Conservation (phyloP, 2,113 vertebrate genomes). For the Guaruba guarouba region DNA sequence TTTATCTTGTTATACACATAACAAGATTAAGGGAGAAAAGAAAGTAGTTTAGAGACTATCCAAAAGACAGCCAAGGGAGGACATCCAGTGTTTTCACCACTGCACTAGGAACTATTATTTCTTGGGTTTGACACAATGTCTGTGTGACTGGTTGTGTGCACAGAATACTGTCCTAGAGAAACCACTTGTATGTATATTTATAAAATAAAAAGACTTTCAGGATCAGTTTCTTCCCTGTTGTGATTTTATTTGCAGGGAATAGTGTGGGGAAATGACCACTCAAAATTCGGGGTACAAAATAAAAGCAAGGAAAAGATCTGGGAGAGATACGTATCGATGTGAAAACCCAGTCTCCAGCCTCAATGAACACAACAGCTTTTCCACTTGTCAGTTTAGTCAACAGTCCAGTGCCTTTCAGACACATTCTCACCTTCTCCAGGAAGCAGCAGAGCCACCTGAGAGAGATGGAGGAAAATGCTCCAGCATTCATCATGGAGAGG, state of each 20-base stretch:
- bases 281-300: not conserved
- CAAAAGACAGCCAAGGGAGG: not conserved
- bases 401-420: not conserved
- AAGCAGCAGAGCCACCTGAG: not conserved
- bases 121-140: not conserved
- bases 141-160: not conserved
- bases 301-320: not conserved
- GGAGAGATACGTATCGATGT: not conserved
- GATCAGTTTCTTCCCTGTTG: not conserved
- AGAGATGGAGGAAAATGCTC: not conserved
- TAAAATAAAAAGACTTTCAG: not conserved
- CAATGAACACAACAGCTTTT: not conserved
- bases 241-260: not conserved
- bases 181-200: not conserved
- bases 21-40: conserved; percentile 1
- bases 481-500: not conserved
- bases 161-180: not conserved
- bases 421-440: not conserved
- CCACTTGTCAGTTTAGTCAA: not conserved
- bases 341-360: not conserved
- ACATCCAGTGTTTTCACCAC: not conserved
- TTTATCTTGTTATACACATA: not conserved
- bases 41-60: not conserved
- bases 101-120: not conserved
- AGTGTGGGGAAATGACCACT: not conserved